Base-by-base conservation (phyloP, 2,797 vertebrate genomes). In the Tympanoctomys barrerae region DNA sequence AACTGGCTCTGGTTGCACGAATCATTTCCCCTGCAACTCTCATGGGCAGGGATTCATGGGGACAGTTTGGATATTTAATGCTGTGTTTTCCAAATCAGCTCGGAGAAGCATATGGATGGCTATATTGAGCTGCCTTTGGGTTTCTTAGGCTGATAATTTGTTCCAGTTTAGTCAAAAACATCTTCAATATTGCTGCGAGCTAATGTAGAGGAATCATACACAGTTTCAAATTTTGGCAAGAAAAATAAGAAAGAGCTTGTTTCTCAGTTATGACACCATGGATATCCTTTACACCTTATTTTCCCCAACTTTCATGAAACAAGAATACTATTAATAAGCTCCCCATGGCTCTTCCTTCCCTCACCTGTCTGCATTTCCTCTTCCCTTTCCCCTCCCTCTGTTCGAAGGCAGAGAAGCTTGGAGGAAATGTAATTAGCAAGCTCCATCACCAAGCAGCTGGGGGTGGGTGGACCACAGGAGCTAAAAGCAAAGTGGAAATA, bases 31-130 rank as follows among this genome's bases (percentile, higher is more conserved):
- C 59, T 94, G 91, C 66, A 52, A 77, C 18, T 81, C 52, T 77
- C 52, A 46, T 10, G 64, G 46, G 68, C 77, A 66, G 84, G 39
- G 14, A 57, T 71, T 94, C 36, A 59, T 28, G n/a, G n/a, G 52
- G 77, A 73, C 26, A 71, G 68, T 89, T 94, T 93, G 54, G 70
- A 89, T 85, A 36, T 57, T 42, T 33, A 89, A 86, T 94, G 91
- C 11, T 94, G 71, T 82, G 33, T 79, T 52, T 96, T 92, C 54
- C 79, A 93, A 83, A 96, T 87, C 85, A 97, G 82, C 89, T 89
- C 64, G 77, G 70, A 94, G 70, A 93, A 96, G 78, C 94, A 95
- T 96, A 96, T 86, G 87, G 91, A 95, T 95, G 73, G 66, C 16
- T 80, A n/a, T 83, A 81, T 18, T 86, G 68, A 85, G 81, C 57